A percentile compares a stretch with the other conserved stretches of the same genome.
phyloP scores from a whole-genome alignment of 2,113 vertebrate genomes.

The Equus przewalskii region DNA sequence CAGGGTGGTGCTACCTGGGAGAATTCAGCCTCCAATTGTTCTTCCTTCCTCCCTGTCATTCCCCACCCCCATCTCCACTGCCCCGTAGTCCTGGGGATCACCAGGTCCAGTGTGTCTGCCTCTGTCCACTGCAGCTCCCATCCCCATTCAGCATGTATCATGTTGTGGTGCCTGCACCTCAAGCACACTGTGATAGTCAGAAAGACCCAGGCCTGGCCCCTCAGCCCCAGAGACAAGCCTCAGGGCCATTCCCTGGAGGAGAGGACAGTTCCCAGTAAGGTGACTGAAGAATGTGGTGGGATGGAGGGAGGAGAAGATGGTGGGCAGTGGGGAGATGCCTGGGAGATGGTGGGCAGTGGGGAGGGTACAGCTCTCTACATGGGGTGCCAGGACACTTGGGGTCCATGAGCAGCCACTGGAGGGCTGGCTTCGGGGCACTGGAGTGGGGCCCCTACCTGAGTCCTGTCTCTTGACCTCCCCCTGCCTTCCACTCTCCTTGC shows the following conservation, averaged over 20 bases:
- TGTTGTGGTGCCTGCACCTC: not conserved
- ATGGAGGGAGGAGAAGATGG: not conserved
- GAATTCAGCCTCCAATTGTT: not conserved
- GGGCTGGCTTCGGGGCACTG: too few species aligned
- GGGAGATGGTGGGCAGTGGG: too few species aligned
- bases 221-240: not conserved
- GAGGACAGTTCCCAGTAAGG: not conserved
- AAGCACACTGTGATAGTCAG: not conserved
- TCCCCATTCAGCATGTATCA: fast-evolving
- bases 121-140: not conserved
- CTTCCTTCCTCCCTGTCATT: not conserved
- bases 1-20: not conserved
- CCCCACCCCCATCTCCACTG: not conserved
- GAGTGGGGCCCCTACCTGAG: not conserved
- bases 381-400: not conserved
- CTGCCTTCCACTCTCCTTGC: not conserved
- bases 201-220: not conserved
- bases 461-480: not conserved
- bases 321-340: not conserved
- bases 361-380: not conserved
- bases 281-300: too few species aligned
- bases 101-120: not conserved
- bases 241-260: not conserved
- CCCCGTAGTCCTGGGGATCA: not conserved
- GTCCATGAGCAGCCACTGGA: not conserved